These are phyloP conservation scores for Atethmia centrago DNA, from an alignment of 2,888 invertebrate genomes.

Conservation along the genomic window DNA sequence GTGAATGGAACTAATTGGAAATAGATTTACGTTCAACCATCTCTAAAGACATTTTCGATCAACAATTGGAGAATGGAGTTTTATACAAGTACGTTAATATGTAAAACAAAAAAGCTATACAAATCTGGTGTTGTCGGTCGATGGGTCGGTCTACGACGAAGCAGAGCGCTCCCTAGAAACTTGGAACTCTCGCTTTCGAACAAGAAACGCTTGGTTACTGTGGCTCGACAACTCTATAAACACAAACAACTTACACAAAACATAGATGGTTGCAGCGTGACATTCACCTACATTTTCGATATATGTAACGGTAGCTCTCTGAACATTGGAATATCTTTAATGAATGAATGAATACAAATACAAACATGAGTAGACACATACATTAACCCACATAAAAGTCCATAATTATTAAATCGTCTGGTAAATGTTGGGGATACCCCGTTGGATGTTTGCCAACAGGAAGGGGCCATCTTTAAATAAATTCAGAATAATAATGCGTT, in stretches of 20 bases:
- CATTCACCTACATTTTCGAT: slow-evolving; percentile 77
- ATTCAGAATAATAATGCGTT: slow-evolving; percentile 84
- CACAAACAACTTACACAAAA: slow-evolving; percentile 76
- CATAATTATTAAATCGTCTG: slow-evolving; percentile 88
- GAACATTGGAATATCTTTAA: slow-evolving; percentile 70
- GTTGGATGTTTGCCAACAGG: slow-evolving; percentile 88
- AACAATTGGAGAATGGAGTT: slow-evolving; percentile 24
- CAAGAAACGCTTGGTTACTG: slow-evolving; percentile 83
- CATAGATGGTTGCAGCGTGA: slow-evolving; percentile 75
- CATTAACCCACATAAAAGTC: slow-evolving; percentile 82
- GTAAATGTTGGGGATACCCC: slow-evolving; percentile 88
- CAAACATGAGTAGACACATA: slow-evolving; percentile 76
- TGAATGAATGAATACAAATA: slow-evolving; percentile 75
- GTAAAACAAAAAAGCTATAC: slow-evolving; percentile 63
- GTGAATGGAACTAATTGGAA: slow-evolving; percentile 45
- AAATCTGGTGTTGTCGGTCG: slow-evolving; percentile 75
- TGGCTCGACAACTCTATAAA: slow-evolving; percentile 78
- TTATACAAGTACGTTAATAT: slow-evolving; percentile 36
- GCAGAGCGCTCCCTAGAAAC: slow-evolving; percentile 80
- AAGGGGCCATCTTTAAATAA: slow-evolving; percentile 86
- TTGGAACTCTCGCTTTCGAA: slow-evolving; percentile 87
- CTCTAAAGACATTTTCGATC: slow-evolving; percentile 22
- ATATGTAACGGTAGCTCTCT: slow-evolving; percentile 66
- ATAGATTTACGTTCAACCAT: slow-evolving; percentile 28
- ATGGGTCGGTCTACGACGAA: slow-evolving; percentile 74